phyloP scores from a whole-genome alignment of 2,113 vertebrate genomes.

The Salvator merianae region DNA sequence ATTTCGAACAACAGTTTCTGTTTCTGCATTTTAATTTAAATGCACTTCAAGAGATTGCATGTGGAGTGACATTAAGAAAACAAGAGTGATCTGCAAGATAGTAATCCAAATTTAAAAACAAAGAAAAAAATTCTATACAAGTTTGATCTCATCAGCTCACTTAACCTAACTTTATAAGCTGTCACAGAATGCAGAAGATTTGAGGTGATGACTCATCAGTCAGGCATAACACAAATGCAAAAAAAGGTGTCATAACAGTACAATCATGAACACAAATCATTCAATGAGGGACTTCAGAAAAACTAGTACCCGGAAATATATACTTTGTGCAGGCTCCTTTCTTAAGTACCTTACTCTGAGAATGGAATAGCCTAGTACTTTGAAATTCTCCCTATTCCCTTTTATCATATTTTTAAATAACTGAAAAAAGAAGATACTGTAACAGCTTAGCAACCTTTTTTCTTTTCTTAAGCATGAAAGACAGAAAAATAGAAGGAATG shows the following conservation, averaged over 20 bases:
- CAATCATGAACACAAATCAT: neutral
- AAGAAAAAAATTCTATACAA: too few species aligned
- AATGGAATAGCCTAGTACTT: neutral
- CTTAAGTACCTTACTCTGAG: neutral
- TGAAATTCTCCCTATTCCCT: neutral
- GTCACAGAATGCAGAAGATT: neutral
- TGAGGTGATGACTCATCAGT: neutral
- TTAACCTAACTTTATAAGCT: neutral
- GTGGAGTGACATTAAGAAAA: neutral
- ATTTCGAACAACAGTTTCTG: neutral
- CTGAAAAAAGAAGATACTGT: neutral
- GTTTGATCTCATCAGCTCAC: too few species aligned
- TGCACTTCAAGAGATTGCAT: neutral
- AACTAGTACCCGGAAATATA: neutral
- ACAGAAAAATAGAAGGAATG: neutral
- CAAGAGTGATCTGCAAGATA: neutral
- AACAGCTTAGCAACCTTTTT: neutral
- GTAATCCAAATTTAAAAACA: too few species aligned
- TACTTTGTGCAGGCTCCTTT: neutral
- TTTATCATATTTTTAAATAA: slow-evolving; percentile 12
- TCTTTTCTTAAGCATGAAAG: neutral
- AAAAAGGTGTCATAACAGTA: neutral
- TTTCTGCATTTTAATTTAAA: neutral
- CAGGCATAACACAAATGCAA: neutral
- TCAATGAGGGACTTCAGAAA: neutral